Conservation (phyloP, 2,113 vertebrate species). For the Cyprinus carpio region DNA sequence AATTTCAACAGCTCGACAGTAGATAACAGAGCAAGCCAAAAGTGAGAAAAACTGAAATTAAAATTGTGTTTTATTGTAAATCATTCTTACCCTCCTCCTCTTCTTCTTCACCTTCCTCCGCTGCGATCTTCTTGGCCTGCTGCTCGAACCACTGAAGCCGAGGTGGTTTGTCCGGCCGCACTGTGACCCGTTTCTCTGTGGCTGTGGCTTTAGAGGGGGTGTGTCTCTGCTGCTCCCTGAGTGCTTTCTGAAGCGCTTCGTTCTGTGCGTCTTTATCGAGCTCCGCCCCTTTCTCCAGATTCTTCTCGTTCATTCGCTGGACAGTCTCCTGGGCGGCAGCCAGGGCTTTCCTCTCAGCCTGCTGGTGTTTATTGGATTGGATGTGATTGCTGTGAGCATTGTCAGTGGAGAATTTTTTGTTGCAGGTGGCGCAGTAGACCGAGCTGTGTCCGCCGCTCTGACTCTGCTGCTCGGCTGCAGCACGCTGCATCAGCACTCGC, state of each 20-base stretch:
- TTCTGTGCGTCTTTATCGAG: constrained; percentile 80
- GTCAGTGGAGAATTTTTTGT: constrained; percentile 87
- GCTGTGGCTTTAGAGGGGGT: constrained; percentile 62
- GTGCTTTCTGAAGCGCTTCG: constrained; percentile 85
- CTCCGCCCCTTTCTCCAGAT: constrained; percentile 88
- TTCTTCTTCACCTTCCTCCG: constrained; percentile 59
- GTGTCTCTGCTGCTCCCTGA: constrained; percentile 80
- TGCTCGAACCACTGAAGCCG: constrained; percentile 90
- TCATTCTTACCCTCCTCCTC: constrained; percentile 76
- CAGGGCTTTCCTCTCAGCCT: constrained; percentile 84
- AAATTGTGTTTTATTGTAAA: neutral
- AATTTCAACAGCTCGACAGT: too few species aligned
- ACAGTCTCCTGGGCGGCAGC: constrained; percentile 79
- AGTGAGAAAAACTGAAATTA: too few species aligned
- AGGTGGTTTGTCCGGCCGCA: constrained; percentile 78
- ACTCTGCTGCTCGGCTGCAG: constrained; percentile 72
- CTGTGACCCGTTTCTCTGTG: constrained; percentile 2
- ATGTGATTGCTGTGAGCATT: constrained; percentile 93
- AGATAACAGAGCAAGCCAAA: too few species aligned
- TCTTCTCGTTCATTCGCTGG: constrained; percentile 89
- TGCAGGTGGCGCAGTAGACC: constrained; percentile 83
- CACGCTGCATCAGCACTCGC: constrained; percentile 85
- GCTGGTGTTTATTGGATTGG: constrained; percentile 89
- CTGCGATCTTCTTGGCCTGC: constrained; percentile 82
- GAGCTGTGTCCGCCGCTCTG: constrained; percentile 57